Percentiles rank a stretch among this genome's conserved stretches.
These are phyloP conservation scores for Ceratotherium simum DNA, from an alignment of 2,113 vertebrate genomes.

Conservation along the genomic window DNA sequence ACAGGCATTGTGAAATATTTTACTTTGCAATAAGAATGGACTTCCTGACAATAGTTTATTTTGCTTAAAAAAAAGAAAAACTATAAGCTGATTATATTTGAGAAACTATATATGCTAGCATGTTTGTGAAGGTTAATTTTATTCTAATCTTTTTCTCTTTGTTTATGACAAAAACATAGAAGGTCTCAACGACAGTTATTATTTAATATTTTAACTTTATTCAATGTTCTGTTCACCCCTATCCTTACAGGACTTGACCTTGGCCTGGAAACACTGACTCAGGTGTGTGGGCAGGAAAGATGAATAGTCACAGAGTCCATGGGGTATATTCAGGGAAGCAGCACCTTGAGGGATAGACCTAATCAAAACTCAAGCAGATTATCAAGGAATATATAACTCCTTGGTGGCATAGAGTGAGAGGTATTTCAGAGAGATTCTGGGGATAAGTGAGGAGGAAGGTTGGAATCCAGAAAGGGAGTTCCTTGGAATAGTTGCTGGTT, in stretches of 20 bases:
- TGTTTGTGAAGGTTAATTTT: conserved; percentile 29
- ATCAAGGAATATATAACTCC: background rate
- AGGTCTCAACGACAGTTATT: background rate
- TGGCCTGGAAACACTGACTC: background rate
- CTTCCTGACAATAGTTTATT: conserved; percentile 28
- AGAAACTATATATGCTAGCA: background rate
- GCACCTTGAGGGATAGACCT: background rate
- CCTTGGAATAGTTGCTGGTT: background rate
- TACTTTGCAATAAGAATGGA: conserved; percentile 52
- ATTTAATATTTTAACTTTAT: conserved; percentile 48
- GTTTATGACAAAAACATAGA: background rate
- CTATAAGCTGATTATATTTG: background rate
- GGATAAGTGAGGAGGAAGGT: background rate
- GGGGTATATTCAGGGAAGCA: background rate
- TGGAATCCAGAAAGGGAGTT: background rate
- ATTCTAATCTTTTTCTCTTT: background rate
- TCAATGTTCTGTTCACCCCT: background rate
- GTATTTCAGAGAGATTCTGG: background rate
- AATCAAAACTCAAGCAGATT: background rate
- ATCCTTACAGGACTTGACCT: background rate
- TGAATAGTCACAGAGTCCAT: background rate
- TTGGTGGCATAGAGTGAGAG: background rate
- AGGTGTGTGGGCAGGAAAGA: background rate
- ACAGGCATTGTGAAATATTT: conserved; percentile 60
- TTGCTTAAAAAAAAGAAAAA: background rate